phyloP scores from a whole-genome alignment of 2,113 vertebrate genomes.

The Pterocles burchelli region DNA sequence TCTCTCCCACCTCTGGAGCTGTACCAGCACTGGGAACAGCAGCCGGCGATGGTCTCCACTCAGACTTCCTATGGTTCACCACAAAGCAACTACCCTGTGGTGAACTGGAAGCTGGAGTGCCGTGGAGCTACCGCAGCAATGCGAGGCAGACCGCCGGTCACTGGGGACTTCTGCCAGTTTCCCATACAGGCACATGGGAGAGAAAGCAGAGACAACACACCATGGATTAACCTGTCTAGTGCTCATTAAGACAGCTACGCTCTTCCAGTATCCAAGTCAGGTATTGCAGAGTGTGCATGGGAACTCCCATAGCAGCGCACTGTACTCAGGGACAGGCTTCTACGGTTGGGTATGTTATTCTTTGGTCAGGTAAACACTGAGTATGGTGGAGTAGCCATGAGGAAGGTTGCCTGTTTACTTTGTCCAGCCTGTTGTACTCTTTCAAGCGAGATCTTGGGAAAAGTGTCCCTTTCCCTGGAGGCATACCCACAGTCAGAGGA shows the following conservation, averaged over 20 bases:
- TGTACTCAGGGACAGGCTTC: neutral
- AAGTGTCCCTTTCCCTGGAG: neutral
- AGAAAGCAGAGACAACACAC: neutral
- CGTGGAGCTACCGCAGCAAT: neutral
- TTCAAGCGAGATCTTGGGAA: neutral
- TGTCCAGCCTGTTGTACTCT: neutral
- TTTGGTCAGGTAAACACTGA: neutral
- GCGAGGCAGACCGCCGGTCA: fast-evolving
- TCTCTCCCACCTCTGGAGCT: neutral
- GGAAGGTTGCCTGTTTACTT: neutral
- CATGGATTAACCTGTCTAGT: fast-evolving
- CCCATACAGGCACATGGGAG: neutral
- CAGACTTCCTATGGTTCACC: slow-evolving; percentile 39
- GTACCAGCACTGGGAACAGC: neutral
- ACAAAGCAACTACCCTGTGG: slow-evolving; percentile 7
- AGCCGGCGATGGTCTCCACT: neutral
- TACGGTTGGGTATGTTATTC: neutral
- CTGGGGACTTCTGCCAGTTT: neutral
- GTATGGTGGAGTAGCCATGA: neutral
- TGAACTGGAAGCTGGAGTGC: neutral
- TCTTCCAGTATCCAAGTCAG: neutral
- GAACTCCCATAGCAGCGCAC: neutral
- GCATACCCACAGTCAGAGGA: neutral
- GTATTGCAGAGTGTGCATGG: neutral
- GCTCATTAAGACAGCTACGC: neutral